phyloP scores from a whole-genome alignment of 2,113 vertebrate species.

The Tetrao urogallus region DNA sequence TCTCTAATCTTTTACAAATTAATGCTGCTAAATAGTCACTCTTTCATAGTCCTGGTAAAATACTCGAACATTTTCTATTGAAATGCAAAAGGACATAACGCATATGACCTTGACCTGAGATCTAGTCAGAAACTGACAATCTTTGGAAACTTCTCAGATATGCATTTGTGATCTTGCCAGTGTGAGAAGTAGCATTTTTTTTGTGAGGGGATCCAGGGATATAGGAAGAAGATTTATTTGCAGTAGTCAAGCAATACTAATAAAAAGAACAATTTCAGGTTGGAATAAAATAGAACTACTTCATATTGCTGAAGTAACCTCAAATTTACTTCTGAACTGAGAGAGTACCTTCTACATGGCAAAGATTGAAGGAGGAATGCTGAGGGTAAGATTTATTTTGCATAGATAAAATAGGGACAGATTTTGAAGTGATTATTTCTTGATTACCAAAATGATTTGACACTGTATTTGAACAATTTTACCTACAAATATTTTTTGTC shows the following conservation, averaged over 20 bases:
- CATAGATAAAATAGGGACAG: not conserved
- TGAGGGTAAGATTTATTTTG: not conserved
- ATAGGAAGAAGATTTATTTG: not conserved
- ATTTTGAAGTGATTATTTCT: not conserved
- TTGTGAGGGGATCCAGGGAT: not conserved
- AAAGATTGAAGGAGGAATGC: not conserved
- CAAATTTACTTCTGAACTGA: not conserved
- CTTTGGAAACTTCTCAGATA: not conserved
- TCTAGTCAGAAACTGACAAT: not conserved
- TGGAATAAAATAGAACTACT: not conserved
- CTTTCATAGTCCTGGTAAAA: not conserved
- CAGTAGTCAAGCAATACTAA: not conserved
- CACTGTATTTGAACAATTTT: not conserved
- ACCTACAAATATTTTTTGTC: not conserved
- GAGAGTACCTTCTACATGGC: not conserved
- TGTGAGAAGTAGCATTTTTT: not conserved
- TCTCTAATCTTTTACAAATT: not conserved
- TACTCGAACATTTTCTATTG: not conserved
- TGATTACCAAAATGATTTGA: not conserved
- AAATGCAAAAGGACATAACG: not conserved
- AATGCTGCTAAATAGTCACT: not conserved
- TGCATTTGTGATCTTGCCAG: not conserved
- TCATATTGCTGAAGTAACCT: not conserved
- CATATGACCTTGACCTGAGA: not conserved
- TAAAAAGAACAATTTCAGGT: not conserved